phyloP scores from a whole-genome alignment of 2,888 invertebrate genomes.

The Anodontia alba region DNA sequence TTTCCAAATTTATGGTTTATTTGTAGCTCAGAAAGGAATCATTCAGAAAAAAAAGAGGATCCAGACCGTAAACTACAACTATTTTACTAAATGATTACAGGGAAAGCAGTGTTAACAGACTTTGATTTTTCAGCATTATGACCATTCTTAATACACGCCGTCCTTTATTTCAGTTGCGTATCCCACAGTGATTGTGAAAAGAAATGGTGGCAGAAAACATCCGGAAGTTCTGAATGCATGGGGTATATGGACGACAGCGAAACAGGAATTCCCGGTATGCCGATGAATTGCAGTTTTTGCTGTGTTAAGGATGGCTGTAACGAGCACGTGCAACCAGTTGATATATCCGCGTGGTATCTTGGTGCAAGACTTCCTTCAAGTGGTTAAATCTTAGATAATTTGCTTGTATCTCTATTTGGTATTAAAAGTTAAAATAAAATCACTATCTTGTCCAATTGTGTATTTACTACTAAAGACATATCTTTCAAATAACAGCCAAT shows the following conservation, averaged over 20 bases:
- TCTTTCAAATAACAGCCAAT: no score
- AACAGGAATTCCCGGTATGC: slow-evolving; percentile 50
- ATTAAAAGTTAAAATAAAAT: neutral
- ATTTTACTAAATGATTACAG: no score
- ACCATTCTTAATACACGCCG: no score
- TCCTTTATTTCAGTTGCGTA: slow-evolving; percentile 55
- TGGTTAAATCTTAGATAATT: neutral
- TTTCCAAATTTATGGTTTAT: no score
- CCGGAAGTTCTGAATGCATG: slow-evolving; percentile 63
- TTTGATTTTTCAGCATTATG: neutral
- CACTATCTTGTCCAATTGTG: no score
- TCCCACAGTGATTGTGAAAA: slow-evolving; percentile 51
- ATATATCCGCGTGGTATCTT: neutral
- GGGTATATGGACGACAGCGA: slow-evolving; percentile 64
- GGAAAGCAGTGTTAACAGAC: no score
- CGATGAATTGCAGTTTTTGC: slow-evolving; percentile 67
- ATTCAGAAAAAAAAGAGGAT: no score
- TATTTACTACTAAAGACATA: no score
- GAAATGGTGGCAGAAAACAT: slow-evolving; percentile 67
- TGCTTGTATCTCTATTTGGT: neutral
- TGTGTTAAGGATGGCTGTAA: slow-evolving; percentile 34
- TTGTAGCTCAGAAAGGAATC: no score
- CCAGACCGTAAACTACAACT: no score
- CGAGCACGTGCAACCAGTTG: neutral
- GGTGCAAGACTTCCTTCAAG: neutral